Base-by-base conservation (phyloP, 1,140 invertebrate genomes). In the Temnothorax nylanderi region DNA sequence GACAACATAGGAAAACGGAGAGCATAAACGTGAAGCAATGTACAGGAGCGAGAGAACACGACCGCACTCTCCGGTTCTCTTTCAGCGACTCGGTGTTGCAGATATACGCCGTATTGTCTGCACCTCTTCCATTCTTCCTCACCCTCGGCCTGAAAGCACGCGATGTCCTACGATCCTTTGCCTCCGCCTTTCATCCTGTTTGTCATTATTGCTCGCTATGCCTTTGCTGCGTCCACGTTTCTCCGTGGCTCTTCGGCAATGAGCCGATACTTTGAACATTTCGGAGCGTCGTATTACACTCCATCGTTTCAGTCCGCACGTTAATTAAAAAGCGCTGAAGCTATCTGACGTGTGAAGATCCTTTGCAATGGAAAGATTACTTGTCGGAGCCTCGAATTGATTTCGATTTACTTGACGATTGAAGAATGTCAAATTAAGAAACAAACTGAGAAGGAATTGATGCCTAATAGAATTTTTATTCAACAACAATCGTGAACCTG, bases 61-160 rank as follows among this genome's bases (percentile, higher is more conserved):
- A 84, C 80, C 80, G 78, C 67, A 78, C 51, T 84, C 72, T 58
- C 65, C 60, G 77, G 54, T 90, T 74, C 87, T 87, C 84, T 91
- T 91, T 91, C 89, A 88, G 74, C 72, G 71, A 87, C 78, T 64
- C 74, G 37, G 47, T 64, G 81, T 75, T 88, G 71, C 71, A 87
- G 89, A 90, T 90, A 88, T 87, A 87, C 54, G 76, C 72, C 74
- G 47, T 51, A 89, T 86, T 87, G 71, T 72, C 56, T 62, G 60
- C 72, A n/a, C 69, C 78, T 26, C 26, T 56, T 65, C 44, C 58
- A 58, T 80, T 71, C 77, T 62, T 71, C 81, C 64, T 49, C 60
- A 56, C 56, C 65, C 60, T 65, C 80, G 16, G 32, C 69, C 26
- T 65, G 44, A 65, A 64, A 72, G 60, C 78, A 80, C 62, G 78